phyloP scores from a whole-genome alignment of 2,797 vertebrate species.

The Eleutherodactylus coqui region DNA sequence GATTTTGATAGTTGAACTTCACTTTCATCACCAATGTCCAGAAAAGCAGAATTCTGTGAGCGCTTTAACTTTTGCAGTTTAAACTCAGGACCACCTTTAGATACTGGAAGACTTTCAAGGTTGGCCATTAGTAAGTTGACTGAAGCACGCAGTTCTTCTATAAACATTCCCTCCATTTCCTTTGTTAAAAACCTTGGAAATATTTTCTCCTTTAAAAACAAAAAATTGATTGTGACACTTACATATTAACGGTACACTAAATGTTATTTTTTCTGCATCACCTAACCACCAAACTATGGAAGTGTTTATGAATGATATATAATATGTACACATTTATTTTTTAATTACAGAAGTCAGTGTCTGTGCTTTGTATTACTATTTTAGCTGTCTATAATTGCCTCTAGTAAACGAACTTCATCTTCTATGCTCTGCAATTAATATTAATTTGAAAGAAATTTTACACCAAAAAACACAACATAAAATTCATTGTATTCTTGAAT shows the following conservation, averaged over 20 bases:
- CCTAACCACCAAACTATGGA: not conserved
- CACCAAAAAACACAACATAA: no score
- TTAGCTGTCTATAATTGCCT: no score
- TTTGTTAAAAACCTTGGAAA: conserved; percentile 84
- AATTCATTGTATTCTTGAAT: no score
- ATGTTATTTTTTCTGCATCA: not conserved
- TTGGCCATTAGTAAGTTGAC: conserved; percentile 97
- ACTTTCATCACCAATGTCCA: conserved; percentile 93
- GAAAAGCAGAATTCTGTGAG: conserved; percentile 90
- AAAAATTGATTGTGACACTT: not conserved
- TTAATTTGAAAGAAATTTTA: no score
- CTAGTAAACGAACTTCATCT: no score
- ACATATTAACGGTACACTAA: not conserved
- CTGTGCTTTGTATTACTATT: no score
- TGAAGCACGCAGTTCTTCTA: conserved; percentile 91
- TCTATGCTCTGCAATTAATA: no score
- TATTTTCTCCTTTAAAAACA: conserved; percentile 82
- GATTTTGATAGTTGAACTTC: conserved; percentile 91
- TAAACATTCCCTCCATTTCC: conserved; percentile 91
- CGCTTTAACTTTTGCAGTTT: conserved; percentile 93
- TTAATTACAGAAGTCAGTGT: no score
- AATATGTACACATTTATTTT: no score
- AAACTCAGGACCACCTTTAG: conserved; percentile 92
- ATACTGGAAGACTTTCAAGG: conserved; percentile 95
- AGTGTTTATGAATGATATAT: not conserved